Evolutionary conservation across 2,888 invertebrate species (phyloP).

Genomic region (Dexiosoma caninum): DNA sequence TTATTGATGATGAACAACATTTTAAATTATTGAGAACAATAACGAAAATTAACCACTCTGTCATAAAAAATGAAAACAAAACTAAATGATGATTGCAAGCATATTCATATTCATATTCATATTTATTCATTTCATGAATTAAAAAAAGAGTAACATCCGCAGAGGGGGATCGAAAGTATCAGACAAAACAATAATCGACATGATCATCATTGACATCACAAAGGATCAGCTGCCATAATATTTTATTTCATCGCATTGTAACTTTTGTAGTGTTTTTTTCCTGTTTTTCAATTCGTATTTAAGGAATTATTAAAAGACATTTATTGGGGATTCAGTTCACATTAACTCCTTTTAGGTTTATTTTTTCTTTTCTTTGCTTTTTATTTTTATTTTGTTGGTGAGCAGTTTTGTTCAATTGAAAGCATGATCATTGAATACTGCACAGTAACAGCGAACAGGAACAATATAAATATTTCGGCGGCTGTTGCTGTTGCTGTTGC

Average conservation of each 20-base stretch:
- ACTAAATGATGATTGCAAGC: slow-evolving; percentile 19
- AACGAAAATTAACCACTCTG: not conserved
- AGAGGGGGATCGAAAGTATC: not conserved
- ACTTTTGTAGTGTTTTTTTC: not conserved
- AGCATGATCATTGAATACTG: slow-evolving; percentile 46
- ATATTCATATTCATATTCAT: slow-evolving; percentile 38
- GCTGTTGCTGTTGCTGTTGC: slow-evolving; percentile 8
- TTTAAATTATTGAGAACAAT: slow-evolving; percentile 32
- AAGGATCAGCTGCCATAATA: slow-evolving; percentile 61
- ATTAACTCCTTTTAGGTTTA: slow-evolving; percentile 11
- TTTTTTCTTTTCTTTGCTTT: not conserved
- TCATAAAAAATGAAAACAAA: too few species aligned
- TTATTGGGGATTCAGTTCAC: slow-evolving; percentile 32
- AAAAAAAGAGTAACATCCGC: not conserved
- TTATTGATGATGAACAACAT: slow-evolving; percentile 9
- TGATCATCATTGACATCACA: slow-evolving; percentile 50
- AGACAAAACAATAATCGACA: slow-evolving; percentile 48
- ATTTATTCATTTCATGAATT: not conserved
- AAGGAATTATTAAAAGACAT: slow-evolving; percentile 49
- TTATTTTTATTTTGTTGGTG: not conserved
- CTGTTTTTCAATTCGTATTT: not conserved
- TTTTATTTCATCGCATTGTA: slow-evolving; percentile 57
- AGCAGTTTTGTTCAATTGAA: slow-evolving; percentile 8
- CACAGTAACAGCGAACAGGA: slow-evolving; percentile 28
- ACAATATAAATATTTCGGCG: slow-evolving; percentile 24